Conservation (phyloP, 2,888 invertebrate genomes). For the Pimpla rufipes region DNA sequence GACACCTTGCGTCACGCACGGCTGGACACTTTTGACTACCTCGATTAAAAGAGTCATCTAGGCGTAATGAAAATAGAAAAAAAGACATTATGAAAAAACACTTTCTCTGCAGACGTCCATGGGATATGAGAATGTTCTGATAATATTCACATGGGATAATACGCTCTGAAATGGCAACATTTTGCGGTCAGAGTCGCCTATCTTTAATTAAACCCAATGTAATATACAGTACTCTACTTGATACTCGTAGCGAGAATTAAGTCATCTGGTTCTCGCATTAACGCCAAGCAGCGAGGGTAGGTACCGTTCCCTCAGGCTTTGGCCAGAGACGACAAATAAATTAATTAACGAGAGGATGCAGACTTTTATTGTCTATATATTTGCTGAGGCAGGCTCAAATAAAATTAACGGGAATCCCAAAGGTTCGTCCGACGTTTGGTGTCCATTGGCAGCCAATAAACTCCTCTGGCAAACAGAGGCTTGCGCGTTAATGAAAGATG, state of each 20-base stretch:
- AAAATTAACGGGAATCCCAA: slow-evolving; percentile 58
- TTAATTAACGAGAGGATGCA: slow-evolving; percentile 68
- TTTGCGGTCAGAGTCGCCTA: too few species aligned
- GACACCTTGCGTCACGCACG: too few species aligned
- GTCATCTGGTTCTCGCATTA: slow-evolving; percentile 53
- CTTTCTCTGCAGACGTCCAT: too few species aligned
- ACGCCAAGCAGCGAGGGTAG: slow-evolving; percentile 17
- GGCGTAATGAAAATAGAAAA: too few species aligned
- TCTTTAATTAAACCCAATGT: slow-evolving; percentile 48
- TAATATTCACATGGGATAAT: too few species aligned
- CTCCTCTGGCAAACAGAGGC: slow-evolving; percentile 51
- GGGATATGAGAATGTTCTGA: too few species aligned
- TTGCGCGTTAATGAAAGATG: slow-evolving; percentile 53
- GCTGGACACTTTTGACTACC: too few species aligned
- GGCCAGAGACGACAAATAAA: slow-evolving; percentile 56
- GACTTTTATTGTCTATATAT: slow-evolving; percentile 69
- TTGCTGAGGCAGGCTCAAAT: slow-evolving; percentile 54
- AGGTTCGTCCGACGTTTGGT: slow-evolving; percentile 41
- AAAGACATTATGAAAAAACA: too few species aligned
- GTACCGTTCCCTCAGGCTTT: slow-evolving; percentile 14
- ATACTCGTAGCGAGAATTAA: slow-evolving; percentile 16
- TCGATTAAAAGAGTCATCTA: too few species aligned
- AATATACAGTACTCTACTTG: not conserved
- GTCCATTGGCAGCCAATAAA: slow-evolving; percentile 60
- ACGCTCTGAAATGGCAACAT: too few species aligned